Conservation (phyloP, 2,888 invertebrate genomes). For the Nezara viridula region DNA sequence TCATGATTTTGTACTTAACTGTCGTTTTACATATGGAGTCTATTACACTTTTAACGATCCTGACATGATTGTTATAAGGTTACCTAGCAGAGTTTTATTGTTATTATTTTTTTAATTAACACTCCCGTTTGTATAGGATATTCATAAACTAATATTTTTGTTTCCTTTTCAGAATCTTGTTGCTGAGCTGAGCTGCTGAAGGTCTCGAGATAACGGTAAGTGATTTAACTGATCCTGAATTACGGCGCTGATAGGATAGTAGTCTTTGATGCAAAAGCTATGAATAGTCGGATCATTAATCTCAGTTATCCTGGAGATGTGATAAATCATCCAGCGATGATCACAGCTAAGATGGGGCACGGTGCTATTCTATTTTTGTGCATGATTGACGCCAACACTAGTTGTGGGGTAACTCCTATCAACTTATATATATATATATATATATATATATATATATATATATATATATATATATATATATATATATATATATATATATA, state of each 20-base stretch:
- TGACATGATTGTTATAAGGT: not conserved
- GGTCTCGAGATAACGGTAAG: slow-evolving; percentile 18
- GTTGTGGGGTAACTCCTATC: too few species aligned
- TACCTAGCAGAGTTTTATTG: not conserved
- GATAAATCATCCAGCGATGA: not conserved
- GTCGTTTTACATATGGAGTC: too few species aligned
- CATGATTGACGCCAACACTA: not conserved
- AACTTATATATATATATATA: too few species aligned
- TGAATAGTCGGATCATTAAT: not conserved
- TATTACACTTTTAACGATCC: not conserved
- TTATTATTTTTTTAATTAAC: not conserved
- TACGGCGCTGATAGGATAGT: not conserved
- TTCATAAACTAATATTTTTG: not conserved
- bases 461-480: too few species aligned
- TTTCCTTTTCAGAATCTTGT: not conserved
- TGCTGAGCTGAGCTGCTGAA: not conserved
- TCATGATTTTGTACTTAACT: not conserved
- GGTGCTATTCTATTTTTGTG: not conserved
- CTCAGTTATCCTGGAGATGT: not conserved
- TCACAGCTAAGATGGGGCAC: not conserved
- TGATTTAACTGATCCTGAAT: slow-evolving; percentile 1
- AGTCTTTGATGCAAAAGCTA: not conserved
- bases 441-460: too few species aligned
- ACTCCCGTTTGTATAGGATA: not conserved
- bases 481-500: too few species aligned